Evolutionary conservation across 2,797 vertebrate species (phyloP).

Genomic region (Channallabes apus): DNA sequence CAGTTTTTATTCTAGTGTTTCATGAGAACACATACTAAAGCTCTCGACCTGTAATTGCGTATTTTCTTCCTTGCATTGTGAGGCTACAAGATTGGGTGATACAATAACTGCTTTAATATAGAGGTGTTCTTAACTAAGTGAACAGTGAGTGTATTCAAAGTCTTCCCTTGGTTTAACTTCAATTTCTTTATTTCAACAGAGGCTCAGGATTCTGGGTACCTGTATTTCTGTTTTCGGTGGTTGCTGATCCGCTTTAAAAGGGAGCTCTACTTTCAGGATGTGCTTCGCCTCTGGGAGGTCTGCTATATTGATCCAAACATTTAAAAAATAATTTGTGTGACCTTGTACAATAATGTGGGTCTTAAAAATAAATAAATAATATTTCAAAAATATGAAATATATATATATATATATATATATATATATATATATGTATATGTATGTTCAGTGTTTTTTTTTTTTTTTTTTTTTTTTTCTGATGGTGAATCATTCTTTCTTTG

Average conservation of each 20-base stretch:
- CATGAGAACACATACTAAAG: not conserved
- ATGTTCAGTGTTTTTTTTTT: not conserved
- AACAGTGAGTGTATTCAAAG: not conserved
- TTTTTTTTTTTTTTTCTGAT: too few relatives aligned
- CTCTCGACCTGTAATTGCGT: too few relatives aligned
- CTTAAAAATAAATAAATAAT: too few relatives aligned
- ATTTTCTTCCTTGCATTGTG: not conserved
- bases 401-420: too few relatives aligned
- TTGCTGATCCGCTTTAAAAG: constrained; percentile 95
- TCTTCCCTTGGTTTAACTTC: not conserved
- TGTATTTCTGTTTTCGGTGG: constrained; percentile 99
- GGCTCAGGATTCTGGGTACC: constrained; percentile 94
- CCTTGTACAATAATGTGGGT: not conserved
- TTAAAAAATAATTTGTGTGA: not conserved
- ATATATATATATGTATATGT: too few relatives aligned
- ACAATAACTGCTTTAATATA: not conserved
- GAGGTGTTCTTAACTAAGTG: not conserved
- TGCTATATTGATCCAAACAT: constrained; percentile 49
- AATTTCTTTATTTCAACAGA: constrained; percentile 70
- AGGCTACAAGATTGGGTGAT: not conserved
- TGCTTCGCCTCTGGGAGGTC: constrained; percentile 95
- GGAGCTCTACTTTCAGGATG: constrained; percentile 92
- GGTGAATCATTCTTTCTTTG: constrained; percentile 40
- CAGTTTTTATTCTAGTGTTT: not conserved
- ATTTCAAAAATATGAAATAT: too few relatives aligned